Evolutionary conservation across 1,140 invertebrate genomes (phyloP), one percentile per base, ranked within the genome.

Genomic region (Neuroterus valhalla): DNA sequence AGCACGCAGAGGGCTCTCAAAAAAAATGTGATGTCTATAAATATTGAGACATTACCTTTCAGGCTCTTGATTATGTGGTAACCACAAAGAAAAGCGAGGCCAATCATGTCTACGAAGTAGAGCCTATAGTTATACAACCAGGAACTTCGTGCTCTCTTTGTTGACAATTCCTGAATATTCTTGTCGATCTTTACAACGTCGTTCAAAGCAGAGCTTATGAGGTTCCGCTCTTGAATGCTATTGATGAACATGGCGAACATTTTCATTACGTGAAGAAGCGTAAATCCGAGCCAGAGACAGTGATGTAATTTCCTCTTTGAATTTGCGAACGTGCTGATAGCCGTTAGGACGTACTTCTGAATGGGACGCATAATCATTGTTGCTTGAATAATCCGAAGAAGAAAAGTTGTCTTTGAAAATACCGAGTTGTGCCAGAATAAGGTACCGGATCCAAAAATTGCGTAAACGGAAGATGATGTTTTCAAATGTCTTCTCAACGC

Each of bases 161-260:
- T 62, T 14, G 55, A 62, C 31, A 62, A 31, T 31, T 62, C 55
- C 5, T 31, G 14, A 62, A 62, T 62, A 11, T 23, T 23, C 15
- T 31, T 62, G 55, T 62, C 55, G 2, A 62, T 62, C 31, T 26
- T 62, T n/a, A 62, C 21, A 14, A 62, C 15, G 2, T 62, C 55
- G 8, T 31, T 62, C 14, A 26, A 2, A 23, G n/a, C 26, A 0
- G 55, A 38, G 2, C 23, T 15, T 3, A 62, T 62, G 15, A 62
- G 8, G 23, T 14, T 12, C 31, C 23, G 21, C 14, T 26, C 55
- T 38, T 12, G 23, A 6, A 62, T n/a, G 0, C 55, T 23, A 26
- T n/a, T 62, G 11, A 62, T 62, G 14, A 62, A 62, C 55, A 62
- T 62, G 3, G 23, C 55, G 5, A 62, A 62, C 26, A 62, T 31